Conservation (phyloP, 2,888 invertebrate species). For the Sacculina carcini region DNA sequence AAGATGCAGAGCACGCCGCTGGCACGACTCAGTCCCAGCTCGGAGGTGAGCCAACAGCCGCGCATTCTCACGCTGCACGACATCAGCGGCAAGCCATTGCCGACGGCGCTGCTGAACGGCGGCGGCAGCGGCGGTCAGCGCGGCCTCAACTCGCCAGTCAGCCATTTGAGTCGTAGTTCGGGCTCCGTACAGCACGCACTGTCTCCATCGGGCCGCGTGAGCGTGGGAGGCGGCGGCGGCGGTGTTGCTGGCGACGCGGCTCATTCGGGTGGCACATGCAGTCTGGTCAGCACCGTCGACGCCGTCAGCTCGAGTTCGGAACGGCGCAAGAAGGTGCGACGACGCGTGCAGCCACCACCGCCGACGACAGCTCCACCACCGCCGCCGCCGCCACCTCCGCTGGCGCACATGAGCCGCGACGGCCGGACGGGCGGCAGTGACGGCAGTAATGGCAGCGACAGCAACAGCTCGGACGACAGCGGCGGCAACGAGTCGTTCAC, state of each 20-base stretch:
- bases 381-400: constrained; percentile 18
- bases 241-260: constrained; percentile 57
- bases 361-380: constrained; percentile 19
- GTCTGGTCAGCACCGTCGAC: constrained; percentile 69
- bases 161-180: constrained; percentile 57
- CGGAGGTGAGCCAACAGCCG: constrained; percentile 68
- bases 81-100: constrained; percentile 72
- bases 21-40: constrained; percentile 67
- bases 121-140: constrained; percentile 62
- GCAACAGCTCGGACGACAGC: constrained; percentile 30
- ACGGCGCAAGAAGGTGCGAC: constrained; percentile 16
- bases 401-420: too few relatives aligned
- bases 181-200: constrained; percentile 20
- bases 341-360: constrained; percentile 18
- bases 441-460: constrained; percentile 22
- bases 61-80: constrained; percentile 75
- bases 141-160: constrained; percentile 69
- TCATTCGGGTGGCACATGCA: constrained; percentile 48
- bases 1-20: constrained; percentile 68
- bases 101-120: constrained; percentile 63
- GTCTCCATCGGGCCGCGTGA: too few relatives aligned
- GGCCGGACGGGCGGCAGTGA: not conserved
- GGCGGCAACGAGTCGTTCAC: constrained; percentile 92
- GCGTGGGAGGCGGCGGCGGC: constrained; percentile 27
- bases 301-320: constrained; percentile 49